A percentile compares a stretch with the other conserved stretches of the same genome.
Evolutionary conservation across 2,797 vertebrate species (phyloP).

Genomic region (Fundulus diaphanus): DNA sequence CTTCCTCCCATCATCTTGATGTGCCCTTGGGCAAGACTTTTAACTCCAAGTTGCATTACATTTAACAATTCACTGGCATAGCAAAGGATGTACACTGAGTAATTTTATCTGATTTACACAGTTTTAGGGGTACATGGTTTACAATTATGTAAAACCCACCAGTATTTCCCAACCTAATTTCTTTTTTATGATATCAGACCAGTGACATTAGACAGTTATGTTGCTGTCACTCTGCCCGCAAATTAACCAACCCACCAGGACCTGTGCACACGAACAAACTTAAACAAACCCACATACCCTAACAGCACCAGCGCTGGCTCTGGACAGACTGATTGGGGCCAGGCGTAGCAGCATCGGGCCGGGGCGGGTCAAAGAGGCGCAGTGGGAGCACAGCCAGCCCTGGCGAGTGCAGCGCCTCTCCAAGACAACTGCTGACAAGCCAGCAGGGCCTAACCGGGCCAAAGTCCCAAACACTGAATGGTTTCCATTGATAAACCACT

Average conservation of each 20-base stretch:
- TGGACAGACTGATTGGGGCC: slow-evolving; percentile 35
- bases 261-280: background rate
- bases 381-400: slow-evolving; percentile 53
- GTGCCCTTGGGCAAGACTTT: too few relatives aligned
- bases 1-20: too few relatives aligned
- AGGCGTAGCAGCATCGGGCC: slow-evolving; percentile 31
- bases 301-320: slow-evolving; percentile 39
- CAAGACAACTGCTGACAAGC: slow-evolving; percentile 68
- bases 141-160: too few relatives aligned
- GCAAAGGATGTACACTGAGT: too few relatives aligned
- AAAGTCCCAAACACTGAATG: slow-evolving; percentile 53
- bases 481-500: slow-evolving; percentile 61
- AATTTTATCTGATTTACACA: too few relatives aligned
- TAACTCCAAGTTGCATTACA: too few relatives aligned
- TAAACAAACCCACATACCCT: slow-evolving; percentile 9
- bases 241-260: slow-evolving; percentile 23
- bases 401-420: slow-evolving; percentile 56
- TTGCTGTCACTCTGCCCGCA: slow-evolving; percentile 20
- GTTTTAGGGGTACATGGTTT: too few relatives aligned
- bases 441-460: slow-evolving; percentile 54
- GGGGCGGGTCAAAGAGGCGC: slow-evolving; percentile 38
- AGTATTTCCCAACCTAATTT: too few relatives aligned
- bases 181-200: too few relatives aligned
- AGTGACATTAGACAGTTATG: background rate
- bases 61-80: too few relatives aligned